Base-by-base conservation (phyloP, 2,888 invertebrate species). In the Andrena chrysosceles region DNA sequence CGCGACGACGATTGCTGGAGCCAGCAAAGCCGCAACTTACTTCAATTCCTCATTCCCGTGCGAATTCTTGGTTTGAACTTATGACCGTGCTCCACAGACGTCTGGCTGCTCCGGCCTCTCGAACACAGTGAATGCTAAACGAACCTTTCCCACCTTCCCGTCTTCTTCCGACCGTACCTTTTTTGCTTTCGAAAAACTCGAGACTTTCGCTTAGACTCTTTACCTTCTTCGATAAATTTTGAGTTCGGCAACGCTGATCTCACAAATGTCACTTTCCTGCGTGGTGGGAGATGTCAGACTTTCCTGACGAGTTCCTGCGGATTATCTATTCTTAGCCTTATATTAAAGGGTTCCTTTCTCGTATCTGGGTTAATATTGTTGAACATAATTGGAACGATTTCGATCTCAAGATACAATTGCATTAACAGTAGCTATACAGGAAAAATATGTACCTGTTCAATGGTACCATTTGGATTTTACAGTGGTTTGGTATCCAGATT, bases 1-100 rank as follows among this genome's bases (percentile, higher is more conserved):
- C 74, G 60, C 87, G 83, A 85, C 87, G 90, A 85, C 88, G 89
- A 89, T 81, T 77, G 76, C 85, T 85, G 87, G 87, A 88, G 83
- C 83, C 89, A 75, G 85, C 89, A 83, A 88, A 90, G 86, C 87
- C 89, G 88, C 90, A 91, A 91, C 92, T 91, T 90, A 89, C 92
- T 92, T 92, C 93, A 90, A 92, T 93, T 92, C 89, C 91, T 93
- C 92, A 91, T 93, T 92, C 93, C 93, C 91, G 89, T 88, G 91
- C 89, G 91, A 92, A 93, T 93, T 92, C 92, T 92, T 91, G 89
- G 89, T 90, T 90, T 87, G 89, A 93, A 93, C 92, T 93, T 91
- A 92, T 89, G 92, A 92, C 91, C 92, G 90, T 91, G 91, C 81
- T 78, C 72, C 86, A 67, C 73, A 71, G 84, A 70, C 85, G 79